Evolutionary conservation across 2,797 vertebrate species (phyloP).

Genomic region (Neomorphus geoffroyi): DNA sequence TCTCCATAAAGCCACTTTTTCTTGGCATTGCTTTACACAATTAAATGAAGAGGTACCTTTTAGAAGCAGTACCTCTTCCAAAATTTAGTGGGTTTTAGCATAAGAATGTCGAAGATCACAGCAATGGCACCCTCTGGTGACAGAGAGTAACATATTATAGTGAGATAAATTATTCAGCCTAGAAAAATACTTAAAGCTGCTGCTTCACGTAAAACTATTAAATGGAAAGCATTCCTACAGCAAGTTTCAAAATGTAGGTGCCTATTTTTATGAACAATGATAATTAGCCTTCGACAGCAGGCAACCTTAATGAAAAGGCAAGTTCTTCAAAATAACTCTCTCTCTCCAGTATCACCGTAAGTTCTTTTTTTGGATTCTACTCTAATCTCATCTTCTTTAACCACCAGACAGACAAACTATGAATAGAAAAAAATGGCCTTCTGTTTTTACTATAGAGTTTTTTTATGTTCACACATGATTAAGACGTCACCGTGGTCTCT

Average conservation of each 20-base stretch:
- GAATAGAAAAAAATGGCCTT: neutral
- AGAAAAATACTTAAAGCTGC: neutral
- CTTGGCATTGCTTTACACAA: neutral
- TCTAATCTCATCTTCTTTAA: neutral
- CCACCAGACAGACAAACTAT: neutral
- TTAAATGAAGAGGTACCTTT: neutral
- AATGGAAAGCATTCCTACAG: neutral
- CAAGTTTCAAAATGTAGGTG: neutral
- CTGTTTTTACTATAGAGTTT: neutral
- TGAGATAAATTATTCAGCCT: neutral
- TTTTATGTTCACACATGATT: neutral
- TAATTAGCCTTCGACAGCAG: neutral
- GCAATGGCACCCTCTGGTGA: conserved; percentile 44
- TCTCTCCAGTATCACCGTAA: neutral
- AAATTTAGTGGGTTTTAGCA: neutral
- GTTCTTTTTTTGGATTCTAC: neutral
- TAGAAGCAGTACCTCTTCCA: neutral
- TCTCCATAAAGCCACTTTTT: neutral
- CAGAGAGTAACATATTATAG: neutral
- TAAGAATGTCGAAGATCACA: neutral
- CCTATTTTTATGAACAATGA: neutral
- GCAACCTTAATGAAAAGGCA: neutral
- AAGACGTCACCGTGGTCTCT: neutral
- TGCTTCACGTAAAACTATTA: neutral
- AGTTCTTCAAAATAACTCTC: neutral